Evolutionary conservation across 1,140 invertebrate species (phyloP), one percentile per base, ranked within the genome.

Genomic region (Pantala flavescens): DNA sequence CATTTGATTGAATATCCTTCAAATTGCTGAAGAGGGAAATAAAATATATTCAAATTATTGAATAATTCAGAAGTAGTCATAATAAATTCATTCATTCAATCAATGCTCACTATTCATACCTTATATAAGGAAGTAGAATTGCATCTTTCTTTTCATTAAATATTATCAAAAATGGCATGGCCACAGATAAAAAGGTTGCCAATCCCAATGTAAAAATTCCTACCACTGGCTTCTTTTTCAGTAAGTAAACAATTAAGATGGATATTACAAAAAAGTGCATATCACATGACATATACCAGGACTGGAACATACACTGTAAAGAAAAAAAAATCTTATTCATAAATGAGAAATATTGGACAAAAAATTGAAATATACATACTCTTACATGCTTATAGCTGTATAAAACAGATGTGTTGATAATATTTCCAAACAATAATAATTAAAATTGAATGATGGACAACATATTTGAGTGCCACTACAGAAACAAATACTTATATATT

Each of bases 141-240:
- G 89, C 88, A 82, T 90, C 88, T 77, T 87, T 81, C 21, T 86
- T 80, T 23, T 87, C 81, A 75, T 82, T 79, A 73, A 85, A 87
- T n/a, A 88, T 90, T n/a, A 89, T 83, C 21, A 84, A 81, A 73
- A 89, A 86, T 28, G 90, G 90, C 77, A 88, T 84, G n/a, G 85
- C 77, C 21, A 88, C 79, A 12, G 88, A 87, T 0, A 86, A 74
- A 0, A 87, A 42, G n/a, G 84, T 87, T 21, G 84, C 81, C 14
- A 85, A 72, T 9, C 81, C 81, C 5, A 91, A 81, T 14, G 90
- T 80, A 73, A 83, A 79, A 74, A 87, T 79, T 0, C 90, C 90
- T 74, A 86, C 80, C 79, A 85, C 86, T 73, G 85, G 84, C 85
- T 87, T 90, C 77, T 85, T 87, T 43, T 74, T 78, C 1, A 84